Conservation (phyloP, 2,888 invertebrate species). For the Apotomis capreana region DNA sequence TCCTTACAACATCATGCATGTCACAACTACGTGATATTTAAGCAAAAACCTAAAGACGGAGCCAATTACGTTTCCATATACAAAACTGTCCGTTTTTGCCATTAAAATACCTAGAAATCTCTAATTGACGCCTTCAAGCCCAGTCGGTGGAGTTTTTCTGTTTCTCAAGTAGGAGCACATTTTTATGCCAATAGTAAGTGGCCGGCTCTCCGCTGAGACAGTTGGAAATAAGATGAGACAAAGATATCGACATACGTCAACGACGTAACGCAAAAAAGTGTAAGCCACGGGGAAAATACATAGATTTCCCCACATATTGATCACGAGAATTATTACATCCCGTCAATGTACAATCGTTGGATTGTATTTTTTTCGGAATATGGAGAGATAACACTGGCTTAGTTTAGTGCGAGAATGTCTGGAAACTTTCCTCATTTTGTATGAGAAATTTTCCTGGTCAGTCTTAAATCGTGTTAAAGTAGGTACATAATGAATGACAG, state of each 20-base stretch:
- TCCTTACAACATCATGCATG: neutral
- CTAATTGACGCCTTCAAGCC: conserved; percentile 24
- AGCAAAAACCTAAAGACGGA: neutral
- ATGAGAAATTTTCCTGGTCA: no score
- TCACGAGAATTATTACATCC: neutral
- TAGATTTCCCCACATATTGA: neutral
- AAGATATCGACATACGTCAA: no score
- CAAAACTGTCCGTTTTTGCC: conserved; percentile 10
- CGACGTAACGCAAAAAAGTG: no score
- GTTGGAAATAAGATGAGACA: neutral
- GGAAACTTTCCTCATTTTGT: no score
- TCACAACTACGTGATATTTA: conserved; percentile 10
- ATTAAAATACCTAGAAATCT: conserved; percentile 17
- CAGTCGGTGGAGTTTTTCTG: conserved; percentile 1
- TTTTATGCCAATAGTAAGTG: conserved; percentile 12
- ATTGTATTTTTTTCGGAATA: no score
- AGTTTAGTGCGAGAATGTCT: no score
- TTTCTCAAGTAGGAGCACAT: neutral
- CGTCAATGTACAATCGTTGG: neutral
- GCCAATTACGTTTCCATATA: conserved; percentile 23
- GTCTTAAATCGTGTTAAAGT: no score
- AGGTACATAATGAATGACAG: no score
- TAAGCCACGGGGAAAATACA: no score
- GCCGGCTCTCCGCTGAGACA: neutral
- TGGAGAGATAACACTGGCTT: no score